phyloP scores from a whole-genome alignment of 2,113 vertebrate species.

The Gobio gobio region DNA sequence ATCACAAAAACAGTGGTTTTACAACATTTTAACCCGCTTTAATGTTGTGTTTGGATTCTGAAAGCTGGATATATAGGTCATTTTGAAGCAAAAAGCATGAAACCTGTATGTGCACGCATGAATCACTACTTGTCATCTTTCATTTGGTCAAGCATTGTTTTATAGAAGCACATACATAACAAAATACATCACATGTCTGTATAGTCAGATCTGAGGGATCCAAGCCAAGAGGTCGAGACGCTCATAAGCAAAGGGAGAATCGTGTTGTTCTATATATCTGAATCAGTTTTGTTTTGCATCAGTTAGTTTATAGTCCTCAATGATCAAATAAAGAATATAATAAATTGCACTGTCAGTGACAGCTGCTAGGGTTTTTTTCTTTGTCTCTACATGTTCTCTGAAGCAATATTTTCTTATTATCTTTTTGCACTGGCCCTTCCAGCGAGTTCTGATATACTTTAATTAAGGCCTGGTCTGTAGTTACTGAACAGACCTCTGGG shows the following conservation, averaged over 20 bases:
- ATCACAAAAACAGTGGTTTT: too few relatives aligned
- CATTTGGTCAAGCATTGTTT: neutral
- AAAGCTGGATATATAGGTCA: neutral
- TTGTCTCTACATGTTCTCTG: constrained; percentile 27
- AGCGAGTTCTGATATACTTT: constrained; percentile 40
- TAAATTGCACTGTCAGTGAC: neutral
- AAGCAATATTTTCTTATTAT: constrained; percentile 6
- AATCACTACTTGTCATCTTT: constrained; percentile 15
- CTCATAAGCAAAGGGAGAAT: neutral
- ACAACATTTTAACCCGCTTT: too few relatives aligned
- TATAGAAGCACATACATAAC: neutral
- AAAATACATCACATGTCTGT: neutral
- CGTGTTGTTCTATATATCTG: neutral
- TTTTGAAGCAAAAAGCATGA: neutral
- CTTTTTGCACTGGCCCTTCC: constrained; percentile 18
- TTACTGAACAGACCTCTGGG: constrained; percentile 43
- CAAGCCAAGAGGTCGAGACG: neutral
- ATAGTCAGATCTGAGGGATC: neutral
- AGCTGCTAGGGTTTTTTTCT: neutral
- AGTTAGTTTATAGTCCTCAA: neutral
- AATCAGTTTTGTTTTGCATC: neutral
- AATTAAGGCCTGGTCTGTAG: constrained; percentile 46
- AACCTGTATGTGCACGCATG: neutral
- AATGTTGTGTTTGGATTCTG: neutral
- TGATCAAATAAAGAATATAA: neutral